A percentile compares a stretch with the other conserved stretches of the same genome.
These are phyloP conservation scores for Melanostoma mellinum DNA, from an alignment of 2,888 invertebrate species.

Conservation along the genomic window DNA sequence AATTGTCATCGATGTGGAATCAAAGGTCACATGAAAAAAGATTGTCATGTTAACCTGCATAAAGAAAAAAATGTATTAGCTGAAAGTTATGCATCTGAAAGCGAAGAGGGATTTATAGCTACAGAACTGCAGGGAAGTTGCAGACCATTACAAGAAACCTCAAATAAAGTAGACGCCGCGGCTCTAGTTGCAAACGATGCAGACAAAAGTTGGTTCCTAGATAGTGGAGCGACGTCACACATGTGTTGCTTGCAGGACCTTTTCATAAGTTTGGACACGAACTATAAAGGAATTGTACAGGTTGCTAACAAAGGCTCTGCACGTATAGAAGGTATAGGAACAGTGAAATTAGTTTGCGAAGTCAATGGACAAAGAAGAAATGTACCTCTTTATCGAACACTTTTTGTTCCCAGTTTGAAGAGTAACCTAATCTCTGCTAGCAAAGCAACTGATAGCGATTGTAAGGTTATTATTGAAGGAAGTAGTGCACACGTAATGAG, in stretches of 20 bases:
- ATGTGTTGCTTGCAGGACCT: not conserved
- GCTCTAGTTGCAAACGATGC: too few species aligned
- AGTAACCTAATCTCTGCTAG: not conserved
- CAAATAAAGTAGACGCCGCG: too few species aligned
- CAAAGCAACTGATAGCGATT: not conserved
- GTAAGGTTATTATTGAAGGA: not conserved
- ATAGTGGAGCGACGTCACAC: constrained; percentile 27
- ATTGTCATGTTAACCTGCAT: too few species aligned
- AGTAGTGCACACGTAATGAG: not conserved
- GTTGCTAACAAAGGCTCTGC: constrained; percentile 5
- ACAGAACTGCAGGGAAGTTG: too few species aligned
- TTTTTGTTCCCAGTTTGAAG: constrained; percentile 7
- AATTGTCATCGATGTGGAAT: too few species aligned
- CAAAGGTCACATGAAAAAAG: too few species aligned
- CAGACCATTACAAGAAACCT: too few species aligned
- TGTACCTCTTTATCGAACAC: constrained; percentile 2
- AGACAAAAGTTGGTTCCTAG: not conserved
- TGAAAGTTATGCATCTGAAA: too few species aligned
- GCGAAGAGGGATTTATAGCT: too few species aligned
- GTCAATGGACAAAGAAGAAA: constrained; percentile 5
- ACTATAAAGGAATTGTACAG: not conserved
- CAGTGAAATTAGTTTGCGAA: not conserved
- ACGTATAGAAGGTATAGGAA: constrained; percentile 4
- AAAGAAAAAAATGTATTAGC: too few species aligned
- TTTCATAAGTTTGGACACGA: not conserved